Evolutionary conservation across 1,140 invertebrate genomes (phyloP).

Genomic region (Phthorimaea operculella): DNA sequence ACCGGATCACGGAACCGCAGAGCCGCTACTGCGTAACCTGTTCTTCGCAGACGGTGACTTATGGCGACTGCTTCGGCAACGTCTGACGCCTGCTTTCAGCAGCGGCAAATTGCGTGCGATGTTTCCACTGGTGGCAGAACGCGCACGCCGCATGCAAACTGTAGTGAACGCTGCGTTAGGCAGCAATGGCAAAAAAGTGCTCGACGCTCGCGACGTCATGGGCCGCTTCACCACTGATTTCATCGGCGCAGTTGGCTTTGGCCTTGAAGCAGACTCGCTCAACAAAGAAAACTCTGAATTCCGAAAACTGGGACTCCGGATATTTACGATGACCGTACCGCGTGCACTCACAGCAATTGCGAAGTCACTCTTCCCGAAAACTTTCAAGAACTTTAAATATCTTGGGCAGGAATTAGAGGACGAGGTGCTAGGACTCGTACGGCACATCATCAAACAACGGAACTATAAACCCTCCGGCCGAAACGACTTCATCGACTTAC

Average conservation of each 20-base stretch:
- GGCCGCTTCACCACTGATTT: constrained; percentile 1
- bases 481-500: not conserved
- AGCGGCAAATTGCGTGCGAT: too few species aligned
- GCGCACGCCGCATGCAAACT: constrained; percentile 15
- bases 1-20: constrained; percentile 28
- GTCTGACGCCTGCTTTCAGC: not conserved
- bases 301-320: not conserved
- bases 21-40: not conserved
- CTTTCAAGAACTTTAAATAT: not conserved
- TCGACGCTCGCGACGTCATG: not conserved
- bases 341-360: not conserved
- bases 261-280: not conserved
- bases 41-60: not conserved
- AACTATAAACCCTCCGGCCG: not conserved
- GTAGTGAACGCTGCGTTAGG: not conserved
- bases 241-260: constrained; percentile 4
- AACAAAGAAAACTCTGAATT: constrained; percentile 3
- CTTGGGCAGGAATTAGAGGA: constrained; percentile 6
- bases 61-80: not conserved
- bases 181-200: not conserved
- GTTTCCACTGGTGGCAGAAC: not conserved
- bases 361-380: not conserved
- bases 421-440: not conserved
- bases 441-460: not conserved
- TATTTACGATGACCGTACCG: not conserved